Base-by-base conservation (phyloP, 1,140 invertebrate genomes). In the Geopemphigus sp. region DNA sequence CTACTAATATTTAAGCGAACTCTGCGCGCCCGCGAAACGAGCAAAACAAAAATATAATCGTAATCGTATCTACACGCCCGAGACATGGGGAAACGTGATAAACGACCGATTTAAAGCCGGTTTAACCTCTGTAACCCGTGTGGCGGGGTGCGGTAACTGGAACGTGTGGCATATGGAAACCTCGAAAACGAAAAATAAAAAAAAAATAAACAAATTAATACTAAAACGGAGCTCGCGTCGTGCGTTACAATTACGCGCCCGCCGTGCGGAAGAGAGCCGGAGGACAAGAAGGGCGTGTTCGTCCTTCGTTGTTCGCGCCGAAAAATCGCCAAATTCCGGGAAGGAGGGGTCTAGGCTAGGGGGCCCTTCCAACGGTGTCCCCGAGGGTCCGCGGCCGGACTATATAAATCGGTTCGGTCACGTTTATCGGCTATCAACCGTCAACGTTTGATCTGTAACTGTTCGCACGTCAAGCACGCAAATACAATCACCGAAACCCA, bases 371-470 rank as follows among this genome's bases (percentile, higher is more conserved):
- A n/a, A n/a, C n/a, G n/a, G n/a, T n/a, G n/a, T n/a, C n/a, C n/a
- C n/a, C n/a, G n/a, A n/a, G n/a, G n/a, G n/a, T n/a, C n/a, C n/a
- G n/a, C n/a, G n/a, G n/a, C n/a, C n/a, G n/a, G n/a, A 24, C 39
- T 78, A 78, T 78, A 78, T 63, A 78, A 78, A 50, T 26, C 32
- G 56, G 57, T 63, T 24, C 29, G 26, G 39, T 57, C 57, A n/a
- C 22, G n/a, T 76, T 76, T 63, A 17, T 39, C 57, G 12, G 61
- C 74, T 26, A 61, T 78, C 74, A 78, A 78, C 61, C 74, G 61
- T 22, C 15, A 50, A 78, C 57, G 74, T 78, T 78, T 78, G 74
- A 78, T 78, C 74, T 78, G 73, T 57, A 45, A 76, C 56, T 59
- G 57, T 78, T n/a, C 74, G 24, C 32, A 61, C 39, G 15, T 61